Conservation (phyloP, 2,888 invertebrate species). For the Ophion costatus region DNA sequence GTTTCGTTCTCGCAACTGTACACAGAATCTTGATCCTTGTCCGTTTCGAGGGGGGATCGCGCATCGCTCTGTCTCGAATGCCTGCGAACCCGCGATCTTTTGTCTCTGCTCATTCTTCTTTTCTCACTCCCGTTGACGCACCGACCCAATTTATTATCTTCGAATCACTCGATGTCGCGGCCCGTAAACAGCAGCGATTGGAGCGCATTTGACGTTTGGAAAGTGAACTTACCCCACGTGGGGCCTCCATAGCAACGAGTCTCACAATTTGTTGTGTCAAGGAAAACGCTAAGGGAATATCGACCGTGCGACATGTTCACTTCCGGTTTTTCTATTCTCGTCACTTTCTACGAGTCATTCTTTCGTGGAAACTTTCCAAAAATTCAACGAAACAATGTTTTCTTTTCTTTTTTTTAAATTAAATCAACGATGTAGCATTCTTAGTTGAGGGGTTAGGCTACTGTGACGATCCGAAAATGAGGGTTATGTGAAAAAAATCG, state of each 20-base stretch:
- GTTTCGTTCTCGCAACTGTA: constrained; percentile 50
- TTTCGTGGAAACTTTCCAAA: too few species aligned
- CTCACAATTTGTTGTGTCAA: constrained; percentile 24
- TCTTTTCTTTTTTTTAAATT: too few species aligned
- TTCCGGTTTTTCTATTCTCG: neutral
- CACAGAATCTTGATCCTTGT: constrained; percentile 35
- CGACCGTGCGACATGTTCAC: neutral
- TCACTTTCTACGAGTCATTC: neutral
- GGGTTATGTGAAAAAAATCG: too few species aligned
- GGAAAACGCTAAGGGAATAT: neutral
- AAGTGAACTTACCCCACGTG: constrained; percentile 15
- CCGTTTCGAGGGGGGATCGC: constrained; percentile 7
- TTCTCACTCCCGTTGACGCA: constrained; percentile 1
- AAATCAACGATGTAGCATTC: too few species aligned
- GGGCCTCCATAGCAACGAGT: constrained; percentile 53
- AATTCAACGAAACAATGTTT: too few species aligned
- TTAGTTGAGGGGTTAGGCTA: too few species aligned
- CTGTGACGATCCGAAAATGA: too few species aligned
- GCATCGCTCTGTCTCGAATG: constrained; percentile 41
- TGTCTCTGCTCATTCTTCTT: constrained; percentile 56
- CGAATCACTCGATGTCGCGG: neutral
- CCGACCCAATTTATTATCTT: neutral
- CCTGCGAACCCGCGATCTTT: constrained; percentile 51
- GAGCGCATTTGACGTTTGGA: neutral
- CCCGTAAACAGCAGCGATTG: neutral